Conservation (phyloP, 2,113 vertebrate species). For the Phaethornis superciliosus region DNA sequence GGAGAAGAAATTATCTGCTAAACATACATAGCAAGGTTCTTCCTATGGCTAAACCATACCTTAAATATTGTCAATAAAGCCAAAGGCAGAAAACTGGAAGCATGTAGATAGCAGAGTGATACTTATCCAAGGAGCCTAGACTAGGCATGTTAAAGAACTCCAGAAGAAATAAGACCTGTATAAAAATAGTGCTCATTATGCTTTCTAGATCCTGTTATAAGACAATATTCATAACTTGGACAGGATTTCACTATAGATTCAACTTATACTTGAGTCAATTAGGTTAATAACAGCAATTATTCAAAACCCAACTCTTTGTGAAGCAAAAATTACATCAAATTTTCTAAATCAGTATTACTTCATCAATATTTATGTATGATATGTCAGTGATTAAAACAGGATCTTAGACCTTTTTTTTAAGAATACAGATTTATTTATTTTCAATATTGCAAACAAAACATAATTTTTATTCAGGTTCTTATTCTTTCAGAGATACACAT, state of each 20-base stretch:
- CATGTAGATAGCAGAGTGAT: background rate
- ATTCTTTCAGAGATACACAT: background rate
- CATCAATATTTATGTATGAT: background rate
- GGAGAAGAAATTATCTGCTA: background rate
- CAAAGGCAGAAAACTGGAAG: background rate
- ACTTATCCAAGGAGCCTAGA: background rate
- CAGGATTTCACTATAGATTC: background rate
- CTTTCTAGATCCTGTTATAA: background rate
- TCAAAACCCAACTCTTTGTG: background rate
- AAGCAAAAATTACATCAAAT: background rate
- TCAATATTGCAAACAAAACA: background rate
- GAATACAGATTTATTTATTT: background rate
- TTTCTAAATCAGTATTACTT: background rate
- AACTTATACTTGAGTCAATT: background rate
- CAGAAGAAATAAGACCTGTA: background rate
- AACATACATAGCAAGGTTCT: background rate
- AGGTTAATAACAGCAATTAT: background rate
- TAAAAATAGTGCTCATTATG: background rate
- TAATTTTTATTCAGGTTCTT: background rate
- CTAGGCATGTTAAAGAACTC: background rate
- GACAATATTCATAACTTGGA: background rate
- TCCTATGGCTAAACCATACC: background rate
- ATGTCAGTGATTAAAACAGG: background rate
- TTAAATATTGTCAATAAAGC: background rate
- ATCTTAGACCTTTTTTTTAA: background rate